Base-by-base conservation (phyloP, 92 coral and sea anemone genomes). In the Virgularia gustaviana region DNA sequence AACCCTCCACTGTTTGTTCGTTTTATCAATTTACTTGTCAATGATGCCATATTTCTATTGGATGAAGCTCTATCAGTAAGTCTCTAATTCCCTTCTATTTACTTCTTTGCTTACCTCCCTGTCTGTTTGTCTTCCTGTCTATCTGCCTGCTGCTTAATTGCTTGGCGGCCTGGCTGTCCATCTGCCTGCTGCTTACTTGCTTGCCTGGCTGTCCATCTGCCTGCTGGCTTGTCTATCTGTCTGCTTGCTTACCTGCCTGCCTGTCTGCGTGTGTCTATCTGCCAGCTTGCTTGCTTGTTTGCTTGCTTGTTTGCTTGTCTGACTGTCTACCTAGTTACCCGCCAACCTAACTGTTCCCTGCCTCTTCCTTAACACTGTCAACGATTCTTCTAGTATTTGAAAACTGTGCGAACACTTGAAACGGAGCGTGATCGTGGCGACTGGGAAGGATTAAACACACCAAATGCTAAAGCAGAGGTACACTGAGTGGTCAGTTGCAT, bases 41-140 rank as follows among this genome's bases (percentile, higher is more conserved):
- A 89, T 45, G 99, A 94, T 75, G 87, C 99, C 24, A 88, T 85
- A 25, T 94, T 82, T 63, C 74, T 94, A 28, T 81, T 94, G 71
- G 99, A 94, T 55, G 99, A 94, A 70, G 91, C 99, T 22, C 81
- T 94, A 32, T 84, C 85, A 85, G 99, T 89, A 60, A 22, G 80
- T 22, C 7, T 37, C 38, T 16, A 45, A n/a, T 28, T 30, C 6
- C 52, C 59, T 56, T 16, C 10, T 9, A 10, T 20, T 56, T 22
- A 13, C 15, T 24, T 20, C 15, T 22, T 13, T 43, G 51, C 13
- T 4, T 43, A 1, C 51, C 51, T 13, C 51, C 20, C 20, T 43
- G 20, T 43, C 51, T 16, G 13, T 43, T n/a, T 43, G 4, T 20
- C 19, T 43, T 16, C 2, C 51, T 43, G 51, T 13, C 51, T 43